Evolutionary conservation across 2,797 vertebrate species (phyloP), one percentile per base, ranked within the genome.

Genomic region (Mastacembelus armatus): DNA sequence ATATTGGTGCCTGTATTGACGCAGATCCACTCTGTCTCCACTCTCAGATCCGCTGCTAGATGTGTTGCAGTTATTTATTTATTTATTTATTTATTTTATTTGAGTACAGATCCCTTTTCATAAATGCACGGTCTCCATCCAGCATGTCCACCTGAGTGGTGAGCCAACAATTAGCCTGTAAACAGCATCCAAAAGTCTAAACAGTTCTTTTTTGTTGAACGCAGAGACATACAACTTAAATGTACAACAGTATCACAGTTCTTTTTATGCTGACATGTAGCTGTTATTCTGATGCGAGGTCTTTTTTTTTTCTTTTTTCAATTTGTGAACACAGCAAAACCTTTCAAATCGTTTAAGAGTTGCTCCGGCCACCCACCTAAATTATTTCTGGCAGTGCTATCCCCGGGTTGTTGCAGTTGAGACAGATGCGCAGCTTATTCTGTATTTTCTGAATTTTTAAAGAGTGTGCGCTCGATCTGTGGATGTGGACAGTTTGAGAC

Each of bases 1-100:
- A 81, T 83, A 80, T 82, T 84, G 67, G 73, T 60, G 74, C 48
- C 64, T 38, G 44, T 66, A 74, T 70, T 36, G 67, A 78, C 8
- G 56, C 50, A 67, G 77, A 74, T 78, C 68, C 78, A 45, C 51
- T 71, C 59, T n/a, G n/a, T n/a, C n/a, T n/a, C n/a, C n/a, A n/a
- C n/a, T n/a, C n/a, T n/a, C n/a, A n/a, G n/a, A n/a, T n/a, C 15
- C 5, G 42, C 71, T 64, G 52, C 45, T 32, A 51, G 56, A 22
- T 78, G 50, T 48, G 56, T 11, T 48, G 11, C 36, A 71, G 74
- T 38, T 24, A 22, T 39, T 56, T 52, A 35, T 47, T 50, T 7
- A 5, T 39, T 58, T 42, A n/a, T 51, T 47, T 19, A 30, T 33
- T 33, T 32, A 4, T 22, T 47, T 27, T 50, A 27, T 61, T 68